phyloP scores from a whole-genome alignment of 2,797 vertebrate species.

The Anguilla obscura region DNA sequence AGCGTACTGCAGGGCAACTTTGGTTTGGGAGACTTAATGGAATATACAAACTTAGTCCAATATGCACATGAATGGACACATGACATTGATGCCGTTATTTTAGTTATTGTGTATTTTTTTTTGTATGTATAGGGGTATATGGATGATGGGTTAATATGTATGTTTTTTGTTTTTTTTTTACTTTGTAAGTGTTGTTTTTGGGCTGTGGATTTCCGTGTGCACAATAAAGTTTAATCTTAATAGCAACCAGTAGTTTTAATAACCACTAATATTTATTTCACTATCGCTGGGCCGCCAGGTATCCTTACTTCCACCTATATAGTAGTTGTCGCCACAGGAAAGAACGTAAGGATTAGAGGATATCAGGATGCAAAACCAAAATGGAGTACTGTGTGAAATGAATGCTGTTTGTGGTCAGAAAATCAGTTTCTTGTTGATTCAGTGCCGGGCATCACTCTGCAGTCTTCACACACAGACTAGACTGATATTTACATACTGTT shows the following conservation, averaged over 20 bases:
- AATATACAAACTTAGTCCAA: too few relatives aligned
- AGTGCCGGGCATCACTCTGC: not conserved
- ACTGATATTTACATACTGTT: not conserved
- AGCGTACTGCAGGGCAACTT: too few relatives aligned
- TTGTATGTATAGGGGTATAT: too few relatives aligned
- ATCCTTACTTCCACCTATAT: not conserved
- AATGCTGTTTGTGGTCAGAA: not conserved
- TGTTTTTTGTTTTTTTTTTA: too few relatives aligned
- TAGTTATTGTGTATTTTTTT: too few relatives aligned
- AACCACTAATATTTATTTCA: not conserved
- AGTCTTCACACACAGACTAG: not conserved
- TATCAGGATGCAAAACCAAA: not conserved
- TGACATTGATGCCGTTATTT: too few relatives aligned
- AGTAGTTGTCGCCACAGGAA: not conserved
- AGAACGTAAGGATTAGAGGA: not conserved
- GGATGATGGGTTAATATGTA: too few relatives aligned
- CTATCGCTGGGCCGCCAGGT: not conserved
- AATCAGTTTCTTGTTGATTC: not conserved
- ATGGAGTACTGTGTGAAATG: not conserved
- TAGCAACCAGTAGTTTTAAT: not conserved
- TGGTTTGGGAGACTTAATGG: too few relatives aligned
- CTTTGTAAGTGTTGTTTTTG: too few relatives aligned
- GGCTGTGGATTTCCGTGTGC: too few relatives aligned
- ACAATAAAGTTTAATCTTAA: too few relatives aligned
- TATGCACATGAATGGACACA: too few relatives aligned